phyloP scores from a whole-genome alignment of 64 coral and sea anemone species.

The Montipora sp. region DNA sequence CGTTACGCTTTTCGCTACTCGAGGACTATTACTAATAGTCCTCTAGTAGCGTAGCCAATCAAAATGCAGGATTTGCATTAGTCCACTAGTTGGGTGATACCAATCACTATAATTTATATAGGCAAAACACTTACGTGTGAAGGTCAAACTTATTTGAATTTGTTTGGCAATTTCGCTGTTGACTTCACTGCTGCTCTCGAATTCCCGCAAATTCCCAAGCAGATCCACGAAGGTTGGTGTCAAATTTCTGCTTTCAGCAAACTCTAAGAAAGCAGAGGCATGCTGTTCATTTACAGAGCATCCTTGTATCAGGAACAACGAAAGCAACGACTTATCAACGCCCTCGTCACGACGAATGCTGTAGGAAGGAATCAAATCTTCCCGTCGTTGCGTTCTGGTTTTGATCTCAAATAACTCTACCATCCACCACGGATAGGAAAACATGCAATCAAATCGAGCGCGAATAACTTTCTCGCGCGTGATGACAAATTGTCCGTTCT shows the following conservation, averaged over 20 bases:
- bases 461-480: conserved; percentile 12
- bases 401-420: background rate
- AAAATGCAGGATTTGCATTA: too few species aligned
- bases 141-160: conserved; percentile 19
- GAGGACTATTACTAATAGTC: too few species aligned
- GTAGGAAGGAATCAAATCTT: conserved; percentile 17
- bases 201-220: background rate
- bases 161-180: conserved; percentile 11
- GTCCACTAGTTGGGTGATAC: too few species aligned
- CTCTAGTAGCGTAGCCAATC: too few species aligned
- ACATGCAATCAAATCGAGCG: conserved; percentile 34
- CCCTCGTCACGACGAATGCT: conserved; percentile 32
- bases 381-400: background rate
- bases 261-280: conserved; percentile 1
- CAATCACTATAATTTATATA: too few species aligned
- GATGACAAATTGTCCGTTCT: background rate
- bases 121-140: background rate
- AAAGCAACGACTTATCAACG: conserved; percentile 24
- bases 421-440: conserved; percentile 21
- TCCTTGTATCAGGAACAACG: conserved; percentile 28
- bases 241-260: conserved; percentile 25
- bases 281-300: conserved; percentile 28
- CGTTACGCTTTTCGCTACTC: too few species aligned
- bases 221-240: background rate
- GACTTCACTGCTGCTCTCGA: background rate